Evolutionary conservation across 1,140 invertebrate genomes (phyloP), one percentile per base, ranked within the genome.

Genomic region (Anthonomus grandis): DNA sequence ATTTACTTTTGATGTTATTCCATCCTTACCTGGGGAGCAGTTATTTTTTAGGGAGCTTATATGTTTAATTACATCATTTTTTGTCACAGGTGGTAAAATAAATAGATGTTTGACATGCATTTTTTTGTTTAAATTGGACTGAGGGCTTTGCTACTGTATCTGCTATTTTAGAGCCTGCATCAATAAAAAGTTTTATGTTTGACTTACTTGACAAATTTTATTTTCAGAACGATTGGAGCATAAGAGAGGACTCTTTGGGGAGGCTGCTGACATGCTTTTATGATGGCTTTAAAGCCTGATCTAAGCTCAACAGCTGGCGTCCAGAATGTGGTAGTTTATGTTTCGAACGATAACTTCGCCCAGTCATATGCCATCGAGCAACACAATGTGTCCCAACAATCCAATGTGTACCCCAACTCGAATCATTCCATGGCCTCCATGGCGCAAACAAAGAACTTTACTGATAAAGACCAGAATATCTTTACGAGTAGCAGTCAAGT

Each of bases 241-340:
- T 75, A 66, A 65, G 58, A 67, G 58, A 57, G 59, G 66, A 68
- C 71, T 68, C 68, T 49, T 57, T 21, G 41, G 57, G 64, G 63
- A 69, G 62, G 70, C 71, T 70, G 68, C 70, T 74, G 69, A 71
- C 74, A 71, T 72, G 70, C 65, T 62, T 66, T 60, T 70, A 71
- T 61, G 55, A 74, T 73, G 74, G 69, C 72, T 62, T 68, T 69
- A 67, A 76, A 76, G 72, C 73, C 75, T 75, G 75, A 76, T 63
- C 64, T 74, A 60, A 68, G 70, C 56, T 64, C 68, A 56, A 57
- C 67, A 55, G 57, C 65, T 41, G 69, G 66, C 60, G 68, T 76
- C 27, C 74, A 75, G 58, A 76, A 76, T 74, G 75, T 76, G 55
- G 70, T 76, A 69, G 75, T 76, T 25, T 76, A 75, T 59, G 74